Base-by-base conservation (phyloP, 92 coral and sea anemone species). In the Galaxea fascicularis region DNA sequence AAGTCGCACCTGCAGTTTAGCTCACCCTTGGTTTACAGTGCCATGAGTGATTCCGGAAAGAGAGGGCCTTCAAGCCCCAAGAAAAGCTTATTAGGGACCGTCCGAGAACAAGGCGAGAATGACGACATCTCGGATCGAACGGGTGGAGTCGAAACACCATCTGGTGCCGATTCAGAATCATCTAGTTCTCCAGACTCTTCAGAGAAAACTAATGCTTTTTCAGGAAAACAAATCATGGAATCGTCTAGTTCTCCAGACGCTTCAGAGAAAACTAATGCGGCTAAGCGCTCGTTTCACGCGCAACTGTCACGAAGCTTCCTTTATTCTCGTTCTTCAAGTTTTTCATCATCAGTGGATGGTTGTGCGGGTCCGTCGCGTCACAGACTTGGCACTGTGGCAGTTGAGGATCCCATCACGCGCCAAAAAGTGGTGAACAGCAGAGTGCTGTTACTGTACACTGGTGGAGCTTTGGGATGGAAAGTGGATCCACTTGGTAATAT, bases 401-500 rank as follows among this genome's bases (percentile, higher is more conserved):
- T 83, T 10, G 87, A 83, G 15, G 95, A 94, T 58, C 88, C 90
- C 5, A 49, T 90, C 24, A 91, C 93, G 16, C 92, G 88, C 14
- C 84, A 90, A 26, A 78, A 64, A 24, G 93, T 94, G 54, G 78
- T 93, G 16, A 85, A 77, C 24, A 77, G 88, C 21, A 85, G 79
- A 62, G 95, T 95, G 11, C 47, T 90, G 58, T 76, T 95, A 13
- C 77, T 92, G 76, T 93, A 95, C 54, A 90, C 98, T 49, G 98
- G 98, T 13, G 95, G 98, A 64, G 98, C 98, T 1, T 73, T 92
- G 80, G 98, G 98, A 30, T 94, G 98, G 98, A 94, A 89, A 77
- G 73, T 89, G 12, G 84, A 88, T 29, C 90, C 89, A 2, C 92
- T 94, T 52, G 0, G 78, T 46, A 4, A 17, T 18, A 56, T 8